These are phyloP conservation scores for Lasioglossum villosulum DNA, from an alignment of 2,888 invertebrate species.

Conservation along the genomic window DNA sequence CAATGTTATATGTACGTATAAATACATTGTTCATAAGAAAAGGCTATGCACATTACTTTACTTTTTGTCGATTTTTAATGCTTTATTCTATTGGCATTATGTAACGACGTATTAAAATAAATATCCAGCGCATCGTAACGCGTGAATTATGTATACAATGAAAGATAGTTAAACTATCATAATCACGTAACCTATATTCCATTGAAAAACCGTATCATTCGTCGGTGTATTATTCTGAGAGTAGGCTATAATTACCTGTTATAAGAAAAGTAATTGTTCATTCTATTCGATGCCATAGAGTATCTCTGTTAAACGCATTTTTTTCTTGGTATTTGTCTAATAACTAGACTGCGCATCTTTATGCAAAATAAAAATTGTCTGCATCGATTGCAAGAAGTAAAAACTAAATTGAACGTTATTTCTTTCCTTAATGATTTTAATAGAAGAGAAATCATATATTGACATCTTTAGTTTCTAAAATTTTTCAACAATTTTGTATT, in stretches of 20 bases:
- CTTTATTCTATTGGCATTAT: background rate
- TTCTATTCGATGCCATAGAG: background rate
- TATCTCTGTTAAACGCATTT: background rate
- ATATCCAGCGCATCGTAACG: background rate
- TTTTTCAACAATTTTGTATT: too few species aligned
- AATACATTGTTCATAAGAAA: background rate
- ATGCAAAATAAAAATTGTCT: too few species aligned
- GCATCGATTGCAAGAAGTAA: too few species aligned
- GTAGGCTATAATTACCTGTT: background rate
- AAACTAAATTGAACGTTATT: too few species aligned
- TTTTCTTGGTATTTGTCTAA: background rate
- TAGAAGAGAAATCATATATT: too few species aligned
- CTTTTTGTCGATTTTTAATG: background rate
- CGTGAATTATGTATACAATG: background rate
- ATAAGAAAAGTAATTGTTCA: background rate
- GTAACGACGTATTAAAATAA: background rate
- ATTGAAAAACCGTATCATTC: background rate
- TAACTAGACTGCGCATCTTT: too few species aligned
- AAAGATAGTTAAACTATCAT: background rate
- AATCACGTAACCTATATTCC: background rate
- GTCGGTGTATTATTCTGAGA: background rate
- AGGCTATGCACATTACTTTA: conserved; percentile 13
- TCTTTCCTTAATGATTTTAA: too few species aligned
- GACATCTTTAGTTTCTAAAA: too few species aligned
- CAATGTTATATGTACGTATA: background rate